These are phyloP conservation scores for Antechinus flavipes DNA, from an alignment of 2,113 vertebrate genomes.

Conservation along the genomic window DNA sequence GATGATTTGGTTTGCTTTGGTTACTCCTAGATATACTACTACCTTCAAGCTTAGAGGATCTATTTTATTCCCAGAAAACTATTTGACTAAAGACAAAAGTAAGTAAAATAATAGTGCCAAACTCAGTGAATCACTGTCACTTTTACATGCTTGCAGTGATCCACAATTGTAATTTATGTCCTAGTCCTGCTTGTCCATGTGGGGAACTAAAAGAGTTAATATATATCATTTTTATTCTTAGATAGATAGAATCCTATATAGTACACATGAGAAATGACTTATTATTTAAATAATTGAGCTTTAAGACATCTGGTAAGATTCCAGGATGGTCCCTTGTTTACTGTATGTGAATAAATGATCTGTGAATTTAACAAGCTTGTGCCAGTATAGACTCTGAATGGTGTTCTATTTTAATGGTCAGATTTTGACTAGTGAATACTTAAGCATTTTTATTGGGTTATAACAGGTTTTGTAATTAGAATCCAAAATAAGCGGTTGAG, in stretches of 20 bases:
- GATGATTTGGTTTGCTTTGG: background rate
- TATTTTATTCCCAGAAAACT: background rate
- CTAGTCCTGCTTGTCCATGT: background rate
- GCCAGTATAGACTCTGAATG: background rate
- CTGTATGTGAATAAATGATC: slow-evolving; percentile 38
- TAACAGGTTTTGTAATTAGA: slow-evolving; percentile 25
- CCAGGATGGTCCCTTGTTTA: background rate
- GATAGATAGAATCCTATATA: background rate
- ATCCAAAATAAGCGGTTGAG: background rate
- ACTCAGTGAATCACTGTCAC: slow-evolving; percentile 2
- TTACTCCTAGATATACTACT: background rate
- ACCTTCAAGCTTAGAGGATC: background rate
- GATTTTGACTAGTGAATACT: background rate
- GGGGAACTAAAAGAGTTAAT: background rate
- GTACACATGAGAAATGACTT: background rate
- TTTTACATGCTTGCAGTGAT: background rate
- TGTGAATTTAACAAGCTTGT: slow-evolving; percentile 23
- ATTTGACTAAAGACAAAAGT: background rate
- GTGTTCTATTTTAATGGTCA: background rate
- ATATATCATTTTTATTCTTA: background rate
- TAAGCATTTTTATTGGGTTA: slow-evolving; percentile 1
- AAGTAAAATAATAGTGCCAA: background rate
- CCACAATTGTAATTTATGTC: background rate
- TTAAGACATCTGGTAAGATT: slow-evolving; percentile 23
- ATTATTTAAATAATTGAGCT: slow-evolving; percentile 43